A percentile compares a stretch with the other conserved stretches of the same genome.
phyloP scores from a whole-genome alignment of 2,888 invertebrate genomes.

The Alloscopus bannaensis region DNA sequence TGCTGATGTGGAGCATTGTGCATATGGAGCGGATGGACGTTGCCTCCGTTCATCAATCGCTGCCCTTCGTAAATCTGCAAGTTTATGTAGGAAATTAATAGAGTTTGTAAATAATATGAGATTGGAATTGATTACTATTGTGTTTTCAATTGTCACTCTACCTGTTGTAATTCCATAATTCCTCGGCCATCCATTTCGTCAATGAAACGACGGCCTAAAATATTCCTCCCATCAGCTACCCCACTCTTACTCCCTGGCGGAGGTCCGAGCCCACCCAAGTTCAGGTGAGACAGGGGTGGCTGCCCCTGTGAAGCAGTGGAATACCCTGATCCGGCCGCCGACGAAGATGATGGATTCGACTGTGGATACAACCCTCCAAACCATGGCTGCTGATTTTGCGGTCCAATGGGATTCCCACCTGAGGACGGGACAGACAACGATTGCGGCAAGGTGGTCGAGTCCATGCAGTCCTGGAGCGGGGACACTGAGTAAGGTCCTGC shows the following conservation, averaged over 20 bases:
- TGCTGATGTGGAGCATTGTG: conserved; percentile 67
- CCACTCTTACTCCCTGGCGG: conserved; percentile 54
- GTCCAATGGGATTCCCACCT: conserved; percentile 28
- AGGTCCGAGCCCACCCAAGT: conserved; percentile 49
- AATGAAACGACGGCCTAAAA: conserved; percentile 69
- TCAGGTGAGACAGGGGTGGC: conserved; percentile 45
- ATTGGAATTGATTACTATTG: not conserved
- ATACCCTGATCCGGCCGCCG: conserved; percentile 16
- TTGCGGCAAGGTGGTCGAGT: conserved; percentile 37
- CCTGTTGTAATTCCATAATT: conserved; percentile 59
- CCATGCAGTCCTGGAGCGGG: conserved; percentile 51
- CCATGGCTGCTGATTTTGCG: conserved; percentile 53
- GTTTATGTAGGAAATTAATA: too few relatives aligned
- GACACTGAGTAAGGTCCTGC: conserved; percentile 36
- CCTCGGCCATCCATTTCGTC: conserved; percentile 68
- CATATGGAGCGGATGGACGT: conserved; percentile 66
- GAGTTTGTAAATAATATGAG: not conserved
- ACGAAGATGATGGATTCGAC: conserved; percentile 28
- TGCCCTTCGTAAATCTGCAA: conserved; percentile 70
- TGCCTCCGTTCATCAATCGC: conserved; percentile 70
- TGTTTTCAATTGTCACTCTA: too few relatives aligned
- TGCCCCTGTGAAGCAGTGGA: conserved; percentile 37
- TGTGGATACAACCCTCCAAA: conserved; percentile 44
- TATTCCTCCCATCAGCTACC: conserved; percentile 55
- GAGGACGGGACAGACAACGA: conserved; percentile 34